These are phyloP conservation scores for Amazonetta brasiliensis DNA, from an alignment of 2,797 vertebrate species.

Conservation along the genomic window DNA sequence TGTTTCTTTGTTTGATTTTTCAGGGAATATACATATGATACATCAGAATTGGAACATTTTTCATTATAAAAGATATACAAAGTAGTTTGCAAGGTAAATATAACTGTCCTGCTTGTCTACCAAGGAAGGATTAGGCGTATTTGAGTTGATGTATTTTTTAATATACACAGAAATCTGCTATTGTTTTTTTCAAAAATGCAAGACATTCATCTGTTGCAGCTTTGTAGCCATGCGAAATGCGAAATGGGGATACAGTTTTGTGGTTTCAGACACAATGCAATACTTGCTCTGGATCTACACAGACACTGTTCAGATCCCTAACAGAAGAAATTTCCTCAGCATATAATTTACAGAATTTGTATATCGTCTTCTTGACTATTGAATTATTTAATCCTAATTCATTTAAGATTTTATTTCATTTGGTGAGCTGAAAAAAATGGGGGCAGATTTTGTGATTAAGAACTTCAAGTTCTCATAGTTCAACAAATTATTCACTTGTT, in stretches of 20 bases:
- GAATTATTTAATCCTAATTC: not conserved
- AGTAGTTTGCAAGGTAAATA: conserved; percentile 58
- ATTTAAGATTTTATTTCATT: not conserved
- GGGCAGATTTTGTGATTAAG: not conserved
- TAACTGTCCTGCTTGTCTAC: conserved; percentile 16
- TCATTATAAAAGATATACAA: conserved; percentile 45
- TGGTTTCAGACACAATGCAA: not conserved
- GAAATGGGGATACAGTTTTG: not conserved
- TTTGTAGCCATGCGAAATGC: not conserved
- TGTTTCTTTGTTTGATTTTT: not conserved
- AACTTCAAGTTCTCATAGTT: not conserved
- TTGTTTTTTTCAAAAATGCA: conserved; percentile 43
- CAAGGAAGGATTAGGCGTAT: conserved; percentile 46
- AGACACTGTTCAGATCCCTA: not conserved
- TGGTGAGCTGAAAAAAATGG: not conserved
- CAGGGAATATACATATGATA: conserved; percentile 32
- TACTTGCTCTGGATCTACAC: not conserved
- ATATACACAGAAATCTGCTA: conserved; percentile 24
- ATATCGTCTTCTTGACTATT: not conserved
- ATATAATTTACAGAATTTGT: not conserved
- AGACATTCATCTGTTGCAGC: conserved; percentile 7
- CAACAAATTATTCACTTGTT: not conserved
- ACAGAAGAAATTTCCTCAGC: not conserved
- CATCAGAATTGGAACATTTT: conserved; percentile 23
- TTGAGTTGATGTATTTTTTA: conserved; percentile 49